Evolutionary conservation across 2,888 invertebrate species (phyloP).

Genomic region (Quadriops clusia): DNA sequence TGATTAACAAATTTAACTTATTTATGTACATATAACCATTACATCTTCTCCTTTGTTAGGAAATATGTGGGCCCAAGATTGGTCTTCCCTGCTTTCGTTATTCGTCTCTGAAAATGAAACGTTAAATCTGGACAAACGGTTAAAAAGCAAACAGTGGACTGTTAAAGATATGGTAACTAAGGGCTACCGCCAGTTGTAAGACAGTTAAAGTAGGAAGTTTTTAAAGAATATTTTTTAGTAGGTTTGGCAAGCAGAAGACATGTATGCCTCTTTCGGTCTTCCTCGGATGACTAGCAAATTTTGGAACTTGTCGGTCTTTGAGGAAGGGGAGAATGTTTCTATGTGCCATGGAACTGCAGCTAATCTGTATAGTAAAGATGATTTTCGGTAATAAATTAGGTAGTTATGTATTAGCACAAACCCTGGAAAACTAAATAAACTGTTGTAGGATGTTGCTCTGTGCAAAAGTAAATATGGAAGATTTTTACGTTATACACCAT

Average conservation of each 20-base stretch:
- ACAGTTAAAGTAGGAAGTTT: too few species aligned
- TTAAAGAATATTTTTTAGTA: constrained; percentile 18
- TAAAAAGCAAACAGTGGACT: constrained; percentile 43
- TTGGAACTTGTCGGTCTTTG: constrained; percentile 49
- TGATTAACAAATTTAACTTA: constrained; percentile 5
- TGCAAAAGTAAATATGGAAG: constrained; percentile 45
- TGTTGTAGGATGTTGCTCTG: constrained; percentile 52
- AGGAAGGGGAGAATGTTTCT: constrained; percentile 29
- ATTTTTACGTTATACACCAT: constrained; percentile 56
- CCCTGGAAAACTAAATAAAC: constrained; percentile 1
- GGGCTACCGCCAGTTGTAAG: constrained; percentile 2
- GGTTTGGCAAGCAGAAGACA: constrained; percentile 51
- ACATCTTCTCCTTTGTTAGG: constrained; percentile 32
- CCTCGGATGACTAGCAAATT: constrained; percentile 49
- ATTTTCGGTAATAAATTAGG: constrained; percentile 45
- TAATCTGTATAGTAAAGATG: constrained; percentile 53
- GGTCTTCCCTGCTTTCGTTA: constrained; percentile 47
- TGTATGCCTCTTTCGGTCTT: constrained; percentile 52
- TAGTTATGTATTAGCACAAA: neutral
- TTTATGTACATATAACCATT: constrained; percentile 1
- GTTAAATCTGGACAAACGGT: constrained; percentile 40
- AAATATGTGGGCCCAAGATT: constrained; percentile 61
- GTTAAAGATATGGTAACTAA: constrained; percentile 44
- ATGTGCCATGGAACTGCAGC: constrained; percentile 63
- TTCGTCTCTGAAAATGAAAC: constrained; percentile 39